phyloP scores from a whole-genome alignment of 2,888 invertebrate genomes.

The Yponomeuta malinellus region DNA sequence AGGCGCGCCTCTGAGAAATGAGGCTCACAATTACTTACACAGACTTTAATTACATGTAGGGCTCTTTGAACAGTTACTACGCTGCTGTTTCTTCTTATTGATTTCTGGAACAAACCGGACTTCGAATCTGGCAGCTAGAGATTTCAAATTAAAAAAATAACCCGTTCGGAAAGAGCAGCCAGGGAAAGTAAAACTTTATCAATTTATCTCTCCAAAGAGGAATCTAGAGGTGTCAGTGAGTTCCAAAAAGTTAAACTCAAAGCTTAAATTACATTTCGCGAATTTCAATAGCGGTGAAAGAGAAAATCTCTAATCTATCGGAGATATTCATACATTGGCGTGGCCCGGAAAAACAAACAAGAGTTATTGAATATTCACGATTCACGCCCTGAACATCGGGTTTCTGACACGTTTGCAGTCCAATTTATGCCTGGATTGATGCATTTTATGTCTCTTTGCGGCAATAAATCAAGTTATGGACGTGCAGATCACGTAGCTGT shows the following conservation, averaged over 20 bases:
- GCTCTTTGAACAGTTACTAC: background rate
- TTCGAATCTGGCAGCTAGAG: background rate
- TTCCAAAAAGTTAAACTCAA: background rate
- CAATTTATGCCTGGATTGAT: background rate
- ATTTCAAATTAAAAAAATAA: background rate
- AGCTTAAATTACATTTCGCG: background rate
- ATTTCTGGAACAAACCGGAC: background rate
- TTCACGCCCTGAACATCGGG: no score
- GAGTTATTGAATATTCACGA: background rate
- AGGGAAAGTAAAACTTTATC: background rate
- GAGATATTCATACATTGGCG: background rate
- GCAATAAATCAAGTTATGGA: background rate
- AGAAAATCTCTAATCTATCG: background rate
- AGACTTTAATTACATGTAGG: background rate
- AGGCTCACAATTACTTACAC: constrained; percentile 8
- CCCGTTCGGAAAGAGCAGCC: background rate
- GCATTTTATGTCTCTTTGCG: background rate
- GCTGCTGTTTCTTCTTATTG: background rate
- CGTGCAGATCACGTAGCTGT: background rate
- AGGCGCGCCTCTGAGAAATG: constrained; percentile 6
- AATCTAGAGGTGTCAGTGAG: background rate
- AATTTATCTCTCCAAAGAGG: background rate
- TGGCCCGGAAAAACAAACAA: background rate
- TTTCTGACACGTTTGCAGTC: background rate
- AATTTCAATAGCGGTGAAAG: background rate